A percentile compares a stretch with the other conserved stretches of the same genome.
Evolutionary conservation across 2,113 vertebrate species (phyloP).

Genomic region (Mus musculus): DNA sequence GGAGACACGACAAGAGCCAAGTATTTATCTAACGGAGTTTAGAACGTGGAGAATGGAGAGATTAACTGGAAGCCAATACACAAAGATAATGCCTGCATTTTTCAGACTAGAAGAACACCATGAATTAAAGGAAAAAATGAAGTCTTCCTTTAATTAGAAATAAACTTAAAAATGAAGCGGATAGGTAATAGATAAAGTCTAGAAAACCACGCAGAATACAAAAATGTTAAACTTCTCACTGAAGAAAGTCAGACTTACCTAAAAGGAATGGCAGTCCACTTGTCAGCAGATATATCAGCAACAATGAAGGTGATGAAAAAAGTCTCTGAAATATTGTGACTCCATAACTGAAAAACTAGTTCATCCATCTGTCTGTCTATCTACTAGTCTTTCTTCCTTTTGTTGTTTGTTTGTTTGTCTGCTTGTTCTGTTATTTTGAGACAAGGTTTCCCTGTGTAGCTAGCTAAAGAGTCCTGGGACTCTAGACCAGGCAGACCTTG

Average conservation of each 20-base stretch:
- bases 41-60: not conserved
- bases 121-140: not conserved
- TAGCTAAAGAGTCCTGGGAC: not conserved
- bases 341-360: constrained; percentile 27
- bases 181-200: not conserved
- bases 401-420: no score
- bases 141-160: not conserved
- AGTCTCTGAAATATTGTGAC: not conserved
- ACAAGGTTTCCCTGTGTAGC: not conserved
- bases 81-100: not conserved
- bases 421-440: not conserved
- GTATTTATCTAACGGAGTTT: not conserved
- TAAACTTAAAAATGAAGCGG: not conserved
- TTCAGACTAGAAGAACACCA: constrained; percentile 31
- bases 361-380: not conserved
- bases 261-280: not conserved
- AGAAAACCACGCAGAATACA: constrained; percentile 1
- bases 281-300: not conserved
- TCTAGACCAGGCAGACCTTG: not conserved
- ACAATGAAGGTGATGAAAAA: not conserved
- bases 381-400: not conserved
- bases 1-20: not conserved
- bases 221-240: not conserved
- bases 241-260: constrained; percentile 18
- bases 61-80: not conserved